Percentiles rank a stretch among this genome's conserved stretches.
phyloP scores from a whole-genome alignment of 1,140 invertebrate genomes.

The Neoseiulus cucumeris region DNA sequence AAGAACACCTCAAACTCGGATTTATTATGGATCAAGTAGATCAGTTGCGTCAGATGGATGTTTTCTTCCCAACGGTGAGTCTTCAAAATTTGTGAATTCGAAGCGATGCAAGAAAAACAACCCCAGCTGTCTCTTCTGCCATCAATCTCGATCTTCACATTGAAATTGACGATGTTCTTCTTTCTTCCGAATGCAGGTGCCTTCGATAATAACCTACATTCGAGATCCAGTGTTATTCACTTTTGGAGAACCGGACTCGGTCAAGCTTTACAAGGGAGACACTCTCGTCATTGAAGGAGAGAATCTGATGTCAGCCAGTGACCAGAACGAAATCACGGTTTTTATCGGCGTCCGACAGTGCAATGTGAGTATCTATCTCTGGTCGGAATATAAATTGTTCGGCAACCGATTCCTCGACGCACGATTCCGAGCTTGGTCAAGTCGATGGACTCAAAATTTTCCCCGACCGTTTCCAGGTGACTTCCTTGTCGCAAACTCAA shows the following conservation, averaged over 20 bases:
- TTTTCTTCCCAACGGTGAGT: constrained; percentile 42
- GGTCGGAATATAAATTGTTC: neutral
- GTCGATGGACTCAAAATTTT: neutral
- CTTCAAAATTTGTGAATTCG: too few relatives aligned
- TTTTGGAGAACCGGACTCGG: constrained; percentile 28
- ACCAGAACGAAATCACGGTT: constrained; percentile 78
- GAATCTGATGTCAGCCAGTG: constrained; percentile 69
- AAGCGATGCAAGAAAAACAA: too few relatives aligned
- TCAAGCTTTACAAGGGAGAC: constrained; percentile 82
- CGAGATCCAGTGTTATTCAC: constrained; percentile 75
- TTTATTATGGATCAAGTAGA: constrained; percentile 91
- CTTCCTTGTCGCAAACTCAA: constrained; percentile 64
- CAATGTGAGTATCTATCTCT: constrained; percentile 39
- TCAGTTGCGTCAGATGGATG: constrained; percentile 61
- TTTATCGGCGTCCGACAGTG: constrained; percentile 67
- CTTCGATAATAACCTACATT: constrained; percentile 60
- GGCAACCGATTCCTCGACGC: neutral
- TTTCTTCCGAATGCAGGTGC: constrained; percentile 31
- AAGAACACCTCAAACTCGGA: constrained; percentile 39
- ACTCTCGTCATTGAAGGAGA: constrained; percentile 86
- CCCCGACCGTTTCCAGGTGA: constrained; percentile 24
- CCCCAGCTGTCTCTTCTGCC: too few relatives aligned
- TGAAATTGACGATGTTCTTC: too few relatives aligned
- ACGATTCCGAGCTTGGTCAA: neutral
- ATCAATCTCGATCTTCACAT: too few relatives aligned